Evolutionary conservation across 2,797 vertebrate genomes (phyloP).

Genomic region (Zenarchopterus dispar): DNA sequence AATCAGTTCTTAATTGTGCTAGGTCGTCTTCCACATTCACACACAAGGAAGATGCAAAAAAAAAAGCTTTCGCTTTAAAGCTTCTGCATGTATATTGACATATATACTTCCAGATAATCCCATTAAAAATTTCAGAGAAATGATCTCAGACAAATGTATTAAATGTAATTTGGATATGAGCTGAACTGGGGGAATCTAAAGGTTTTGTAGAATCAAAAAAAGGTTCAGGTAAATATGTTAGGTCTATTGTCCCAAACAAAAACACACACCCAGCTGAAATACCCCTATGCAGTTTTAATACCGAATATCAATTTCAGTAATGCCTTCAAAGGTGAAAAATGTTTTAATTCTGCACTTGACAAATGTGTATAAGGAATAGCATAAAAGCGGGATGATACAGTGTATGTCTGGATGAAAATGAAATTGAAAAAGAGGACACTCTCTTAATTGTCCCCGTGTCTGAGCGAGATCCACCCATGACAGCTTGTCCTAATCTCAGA

Average conservation of each 20-base stretch:
- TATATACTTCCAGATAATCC: too few species aligned
- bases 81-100: too few species aligned
- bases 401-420: background rate
- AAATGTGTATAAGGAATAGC: background rate
- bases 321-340: too few species aligned
- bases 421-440: conserved; percentile 10
- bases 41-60: background rate
- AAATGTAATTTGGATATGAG: too few species aligned
- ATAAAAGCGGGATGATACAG: background rate
- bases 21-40: background rate
- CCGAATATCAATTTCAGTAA: background rate
- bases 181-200: too few species aligned
- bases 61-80: background rate
- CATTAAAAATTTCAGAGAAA: too few species aligned
- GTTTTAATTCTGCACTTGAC: too few species aligned
- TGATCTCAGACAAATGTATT: too few species aligned
- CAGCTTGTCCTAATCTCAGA: conserved; percentile 80
- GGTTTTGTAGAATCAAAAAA: too few species aligned
- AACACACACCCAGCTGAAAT: background rate
- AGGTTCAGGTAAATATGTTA: too few species aligned
- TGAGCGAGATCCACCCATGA: conserved; percentile 80
- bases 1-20: background rate
- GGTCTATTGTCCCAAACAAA: too few species aligned
- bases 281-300: background rate
- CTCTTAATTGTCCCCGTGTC: conserved; percentile 55